Evolutionary conservation across 2,113 vertebrate genomes (phyloP).

Genomic region (Rafetus swinhoei): DNA sequence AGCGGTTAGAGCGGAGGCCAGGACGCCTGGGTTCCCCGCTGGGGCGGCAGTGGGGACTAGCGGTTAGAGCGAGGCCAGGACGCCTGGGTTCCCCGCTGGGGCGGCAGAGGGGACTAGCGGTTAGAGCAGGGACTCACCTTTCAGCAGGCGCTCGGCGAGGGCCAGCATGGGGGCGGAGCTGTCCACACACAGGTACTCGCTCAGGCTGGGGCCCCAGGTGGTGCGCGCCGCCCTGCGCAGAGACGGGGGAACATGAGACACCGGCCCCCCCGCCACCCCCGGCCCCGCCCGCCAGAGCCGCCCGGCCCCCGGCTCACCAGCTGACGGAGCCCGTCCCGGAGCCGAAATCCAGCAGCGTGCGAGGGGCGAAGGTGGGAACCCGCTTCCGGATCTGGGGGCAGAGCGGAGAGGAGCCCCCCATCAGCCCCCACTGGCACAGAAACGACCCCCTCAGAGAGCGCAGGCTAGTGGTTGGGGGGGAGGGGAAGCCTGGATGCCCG

Average conservation of each 20-base stretch:
- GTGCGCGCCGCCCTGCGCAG: constrained; percentile 84
- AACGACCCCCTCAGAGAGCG: too few relatives aligned
- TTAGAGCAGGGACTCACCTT: constrained; percentile 55
- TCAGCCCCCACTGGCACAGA: not conserved
- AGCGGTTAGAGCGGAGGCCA: not conserved
- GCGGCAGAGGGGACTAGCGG: not conserved
- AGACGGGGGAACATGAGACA: not conserved
- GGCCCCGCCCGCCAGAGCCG: too few relatives aligned
- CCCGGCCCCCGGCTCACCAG: constrained; percentile 78
- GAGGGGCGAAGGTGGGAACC: constrained; percentile 81
- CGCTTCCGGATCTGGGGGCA: constrained; percentile 82
- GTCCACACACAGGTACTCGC: constrained; percentile 89
- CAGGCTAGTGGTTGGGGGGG: too few relatives aligned
- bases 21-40: too few relatives aligned
- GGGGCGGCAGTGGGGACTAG: not conserved
- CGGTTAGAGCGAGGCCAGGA: not conserved
- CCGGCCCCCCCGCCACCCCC: too few relatives aligned
- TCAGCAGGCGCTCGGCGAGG: constrained; percentile 85
- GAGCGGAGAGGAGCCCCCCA: not conserved
- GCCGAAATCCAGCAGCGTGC: constrained; percentile 89
- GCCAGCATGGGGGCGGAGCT: constrained; percentile 85
- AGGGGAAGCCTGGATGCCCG: too few relatives aligned
- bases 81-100: not conserved
- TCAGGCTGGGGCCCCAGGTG: constrained; percentile 83
- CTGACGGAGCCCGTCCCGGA: constrained; percentile 86